Percentiles rank a stretch among this genome's conserved stretches.
Conservation (phyloP, 2,888 invertebrate species). For the Hemithea aestivaria region DNA sequence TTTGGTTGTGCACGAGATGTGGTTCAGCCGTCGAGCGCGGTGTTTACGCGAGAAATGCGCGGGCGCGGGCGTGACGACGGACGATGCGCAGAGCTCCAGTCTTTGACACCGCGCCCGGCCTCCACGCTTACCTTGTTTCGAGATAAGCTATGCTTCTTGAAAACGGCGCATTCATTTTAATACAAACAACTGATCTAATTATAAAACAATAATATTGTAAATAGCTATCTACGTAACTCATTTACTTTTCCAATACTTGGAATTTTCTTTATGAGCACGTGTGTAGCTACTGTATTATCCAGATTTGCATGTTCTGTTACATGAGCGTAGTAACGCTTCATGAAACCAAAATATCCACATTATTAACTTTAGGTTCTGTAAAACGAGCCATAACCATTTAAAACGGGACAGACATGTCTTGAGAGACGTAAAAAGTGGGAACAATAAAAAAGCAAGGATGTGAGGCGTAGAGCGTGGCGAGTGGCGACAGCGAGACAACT, state of each 20-base stretch:
- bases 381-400: slow-evolving; percentile 8
- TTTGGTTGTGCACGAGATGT: slow-evolving; percentile 38
- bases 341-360: neutral
- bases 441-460: slow-evolving; percentile 12
- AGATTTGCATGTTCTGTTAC: no score
- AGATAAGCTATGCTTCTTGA: slow-evolving; percentile 33
- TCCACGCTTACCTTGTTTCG: slow-evolving; percentile 55
- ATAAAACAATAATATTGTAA: neutral
- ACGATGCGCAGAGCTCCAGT: slow-evolving; percentile 59
- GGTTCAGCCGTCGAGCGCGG: slow-evolving; percentile 27
- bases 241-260: no score
- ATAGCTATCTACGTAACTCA: no score
- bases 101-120: slow-evolving; percentile 65
- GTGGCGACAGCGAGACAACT: slow-evolving; percentile 16
- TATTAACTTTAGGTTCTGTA: slow-evolving; percentile 6
- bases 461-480: slow-evolving; percentile 11
- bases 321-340: no score
- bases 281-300: no score
- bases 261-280: no score
- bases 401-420: slow-evolving; percentile 10
- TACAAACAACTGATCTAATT: neutral
- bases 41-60: slow-evolving; percentile 62
- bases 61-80: slow-evolving; percentile 52
- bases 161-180: slow-evolving; percentile 38
- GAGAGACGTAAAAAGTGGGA: slow-evolving; percentile 14